A percentile compares a stretch with the other conserved stretches of the same genome.
Evolutionary conservation across 2,888 invertebrate species (phyloP).

Genomic region (Oithona nana): DNA sequence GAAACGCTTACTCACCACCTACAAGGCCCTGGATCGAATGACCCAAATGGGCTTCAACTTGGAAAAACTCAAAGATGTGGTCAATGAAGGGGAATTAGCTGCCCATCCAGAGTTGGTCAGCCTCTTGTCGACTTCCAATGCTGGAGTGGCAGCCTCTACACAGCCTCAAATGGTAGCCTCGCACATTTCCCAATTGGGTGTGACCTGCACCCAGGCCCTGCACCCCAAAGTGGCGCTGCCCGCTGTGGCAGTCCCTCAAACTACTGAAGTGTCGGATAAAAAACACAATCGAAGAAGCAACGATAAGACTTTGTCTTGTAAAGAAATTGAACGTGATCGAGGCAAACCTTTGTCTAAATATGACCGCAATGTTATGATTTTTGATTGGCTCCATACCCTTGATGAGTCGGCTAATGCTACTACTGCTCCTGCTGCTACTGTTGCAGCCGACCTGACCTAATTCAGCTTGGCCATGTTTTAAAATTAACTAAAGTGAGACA

Average conservation of each 20-base stretch:
- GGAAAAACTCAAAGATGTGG: slow-evolving; percentile 29
- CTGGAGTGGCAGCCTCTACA: too few relatives aligned
- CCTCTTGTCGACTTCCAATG: neutral
- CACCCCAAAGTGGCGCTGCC: slow-evolving; percentile 24
- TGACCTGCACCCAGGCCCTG: slow-evolving; percentile 25
- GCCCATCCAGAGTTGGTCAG: neutral
- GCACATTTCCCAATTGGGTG: neutral
- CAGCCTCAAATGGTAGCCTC: neutral
- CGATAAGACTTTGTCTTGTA: slow-evolving; percentile 49
- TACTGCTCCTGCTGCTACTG: neutral
- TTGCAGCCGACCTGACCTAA: neutral
- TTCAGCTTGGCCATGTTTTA: too few relatives aligned
- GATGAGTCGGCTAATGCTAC: slow-evolving; percentile 28
- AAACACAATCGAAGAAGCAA: too few relatives aligned
- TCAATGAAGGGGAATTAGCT: neutral
- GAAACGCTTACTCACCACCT: slow-evolving; percentile 53
- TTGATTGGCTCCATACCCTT: slow-evolving; percentile 76
- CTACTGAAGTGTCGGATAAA: too few relatives aligned
- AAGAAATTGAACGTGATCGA: slow-evolving; percentile 58
- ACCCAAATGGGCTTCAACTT: slow-evolving; percentile 68
- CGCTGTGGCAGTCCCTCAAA: too few relatives aligned
- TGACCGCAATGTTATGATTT: slow-evolving; percentile 85
- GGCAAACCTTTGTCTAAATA: slow-evolving; percentile 70
- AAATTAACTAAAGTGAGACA: too few relatives aligned
- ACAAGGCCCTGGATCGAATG: slow-evolving; percentile 55